Conservation (phyloP, 2,888 invertebrate species). For the Onthophagus sagittarius region DNA sequence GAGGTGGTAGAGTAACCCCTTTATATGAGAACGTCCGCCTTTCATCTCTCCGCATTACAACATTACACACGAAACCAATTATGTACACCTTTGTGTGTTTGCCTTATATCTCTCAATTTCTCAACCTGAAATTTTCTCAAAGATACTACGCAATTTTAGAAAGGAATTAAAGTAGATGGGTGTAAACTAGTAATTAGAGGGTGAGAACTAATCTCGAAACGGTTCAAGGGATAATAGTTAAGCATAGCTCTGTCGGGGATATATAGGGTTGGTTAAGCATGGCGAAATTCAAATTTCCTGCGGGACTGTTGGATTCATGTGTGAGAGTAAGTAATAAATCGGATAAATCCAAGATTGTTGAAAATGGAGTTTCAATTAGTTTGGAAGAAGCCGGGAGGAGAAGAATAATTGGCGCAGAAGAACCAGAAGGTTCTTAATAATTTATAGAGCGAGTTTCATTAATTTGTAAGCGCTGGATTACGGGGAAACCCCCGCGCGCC, state of each 20-base stretch:
- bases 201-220: not conserved
- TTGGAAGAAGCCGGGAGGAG: not conserved
- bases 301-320: not conserved
- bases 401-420: not conserved
- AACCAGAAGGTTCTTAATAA: conserved; percentile 5
- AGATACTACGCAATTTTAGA: not conserved
- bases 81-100: conserved; percentile 49
- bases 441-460: conserved; percentile 13
- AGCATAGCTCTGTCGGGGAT: not conserved
- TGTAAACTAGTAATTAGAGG: not conserved
- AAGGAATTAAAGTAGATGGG: not conserved
- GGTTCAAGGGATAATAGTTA: not conserved
- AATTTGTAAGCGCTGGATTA: conserved; percentile 10
- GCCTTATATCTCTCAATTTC: conserved; percentile 35
- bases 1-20: conserved; percentile 35
- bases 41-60: conserved; percentile 48
- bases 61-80: conserved; percentile 49
- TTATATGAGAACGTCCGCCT: conserved; percentile 37
- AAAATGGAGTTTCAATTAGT: not conserved
- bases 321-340: not conserved
- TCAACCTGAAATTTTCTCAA: conserved; percentile 13
- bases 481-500: not conserved
- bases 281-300: not conserved
- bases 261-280: not conserved
- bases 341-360: not conserved